Base-by-base conservation (phyloP, 2,113 vertebrate species). In the Otus sunia region DNA sequence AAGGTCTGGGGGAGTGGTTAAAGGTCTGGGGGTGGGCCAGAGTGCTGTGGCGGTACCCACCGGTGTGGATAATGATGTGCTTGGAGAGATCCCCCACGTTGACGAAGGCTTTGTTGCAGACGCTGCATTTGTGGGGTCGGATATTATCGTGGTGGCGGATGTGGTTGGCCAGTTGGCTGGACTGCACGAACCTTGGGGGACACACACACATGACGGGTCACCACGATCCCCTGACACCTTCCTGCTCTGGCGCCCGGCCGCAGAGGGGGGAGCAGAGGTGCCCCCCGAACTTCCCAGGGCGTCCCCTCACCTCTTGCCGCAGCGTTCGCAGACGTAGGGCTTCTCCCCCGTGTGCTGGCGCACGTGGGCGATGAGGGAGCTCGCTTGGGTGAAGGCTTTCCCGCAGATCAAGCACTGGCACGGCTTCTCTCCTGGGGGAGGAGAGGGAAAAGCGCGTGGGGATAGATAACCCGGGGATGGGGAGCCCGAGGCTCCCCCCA, bases 91-190 rank as follows among this genome's bases (percentile, higher is more conserved):
- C 99, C 1, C 99, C 99, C 64, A 99, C 99, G 2, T 99, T 99
- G 95, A 99, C 99, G 4, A 99, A 99, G 21, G 99, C 99, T 93
- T 99, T 99, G 98, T 98, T 99, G 94, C 99, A 99, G 94, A 99
- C 98, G 1, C 98, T 99, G 98, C 99, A 99, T 72, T 99, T 99
- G 97, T 99, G 99, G 4, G 99, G 99, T 8, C 99, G 99, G 96
- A 99, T 99, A 36, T 99, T 99, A 95, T 99, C 99, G 4, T 99
- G 99, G 95, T 99, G 99, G 11, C 99, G 99, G 73, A 99, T 99
- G 98, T 99, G 99, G 97, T 99, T 99, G 97, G 99, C 99, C 96
- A 99, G 85, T 77, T 99, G 99, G 97, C 99, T 99, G 16, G 99
- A 99, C 94, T 99, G 99, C 25, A 99, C 99, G 5, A 99, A 99